Conservation (phyloP, 2,888 invertebrate genomes). For the Leptinotarsa tumamoca region DNA sequence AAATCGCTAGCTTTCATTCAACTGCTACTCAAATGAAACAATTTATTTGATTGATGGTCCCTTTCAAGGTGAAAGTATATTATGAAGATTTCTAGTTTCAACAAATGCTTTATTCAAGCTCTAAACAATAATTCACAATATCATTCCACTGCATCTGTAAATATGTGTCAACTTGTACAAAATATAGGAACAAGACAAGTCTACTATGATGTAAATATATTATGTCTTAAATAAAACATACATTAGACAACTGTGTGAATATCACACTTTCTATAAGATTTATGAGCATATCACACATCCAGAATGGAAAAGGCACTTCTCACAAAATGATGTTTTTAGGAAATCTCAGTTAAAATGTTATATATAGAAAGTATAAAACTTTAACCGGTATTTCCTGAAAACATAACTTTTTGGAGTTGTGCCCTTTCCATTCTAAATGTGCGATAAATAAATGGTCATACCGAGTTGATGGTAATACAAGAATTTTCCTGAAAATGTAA, state of each 20-base stretch:
- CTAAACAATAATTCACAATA: constrained; percentile 71
- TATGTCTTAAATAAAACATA: constrained; percentile 19
- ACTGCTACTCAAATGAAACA: no score
- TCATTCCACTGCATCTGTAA: constrained; percentile 65
- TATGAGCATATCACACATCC: no score
- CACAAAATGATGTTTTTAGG: no score
- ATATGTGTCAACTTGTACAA: constrained; percentile 26
- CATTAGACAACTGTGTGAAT: constrained; percentile 51
- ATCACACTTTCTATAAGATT: constrained; percentile 48
- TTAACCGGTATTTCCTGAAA: no score
- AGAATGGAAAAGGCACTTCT: no score
- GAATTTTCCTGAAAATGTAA: background rate
- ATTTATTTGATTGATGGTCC: no score
- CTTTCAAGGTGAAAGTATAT: constrained; percentile 64
- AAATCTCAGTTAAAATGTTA: no score
- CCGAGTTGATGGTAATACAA: constrained; percentile 27
- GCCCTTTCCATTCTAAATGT: no score
- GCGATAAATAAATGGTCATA: constrained; percentile 13
- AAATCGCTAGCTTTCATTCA: no score
- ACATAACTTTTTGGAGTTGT: no score
- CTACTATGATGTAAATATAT: constrained; percentile 46
- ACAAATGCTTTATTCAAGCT: constrained; percentile 77
- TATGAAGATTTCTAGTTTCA: constrained; percentile 69
- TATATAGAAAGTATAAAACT: no score
- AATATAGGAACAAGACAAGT: constrained; percentile 63